Evolutionary conservation across 2,113 vertebrate genomes (phyloP).

Genomic region (Proteles cristata): DNA sequence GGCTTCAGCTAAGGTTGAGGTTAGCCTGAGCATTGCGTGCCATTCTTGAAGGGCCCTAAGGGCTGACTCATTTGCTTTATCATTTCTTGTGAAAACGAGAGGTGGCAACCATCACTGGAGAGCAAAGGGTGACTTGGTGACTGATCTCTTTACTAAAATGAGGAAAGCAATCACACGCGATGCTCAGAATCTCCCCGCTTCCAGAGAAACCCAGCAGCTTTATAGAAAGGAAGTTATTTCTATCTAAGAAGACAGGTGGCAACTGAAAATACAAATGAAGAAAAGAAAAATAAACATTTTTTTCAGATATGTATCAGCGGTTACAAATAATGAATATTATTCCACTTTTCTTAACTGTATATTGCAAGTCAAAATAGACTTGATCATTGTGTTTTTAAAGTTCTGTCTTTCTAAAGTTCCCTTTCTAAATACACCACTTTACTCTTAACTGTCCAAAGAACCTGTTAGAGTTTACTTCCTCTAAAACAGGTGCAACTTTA

Average conservation of each 20-base stretch:
- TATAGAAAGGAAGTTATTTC: slow-evolving; percentile 31
- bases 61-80: slow-evolving; percentile 75
- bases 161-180: slow-evolving; percentile 77
- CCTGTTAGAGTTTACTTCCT: neutral
- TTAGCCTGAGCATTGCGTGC: slow-evolving; percentile 75
- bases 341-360: neutral
- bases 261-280: slow-evolving; percentile 58
- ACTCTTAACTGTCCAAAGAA: slow-evolving; percentile 25
- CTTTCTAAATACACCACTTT: slow-evolving; percentile 33
- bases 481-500: slow-evolving; percentile 43
- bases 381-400: neutral
- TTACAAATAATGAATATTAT: neutral
- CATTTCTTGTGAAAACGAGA: slow-evolving; percentile 76
- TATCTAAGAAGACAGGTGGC: slow-evolving; percentile 4
- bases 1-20: slow-evolving; percentile 3
- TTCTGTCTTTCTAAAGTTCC: slow-evolving; percentile 42
- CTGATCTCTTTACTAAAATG: slow-evolving; percentile 76
- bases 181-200: slow-evolving; percentile 24
- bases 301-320: neutral
- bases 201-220: neutral
- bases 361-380: slow-evolving; percentile 7
- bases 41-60: slow-evolving; percentile 31
- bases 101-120: slow-evolving; percentile 56
- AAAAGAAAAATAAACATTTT: slow-evolving; percentile 50
- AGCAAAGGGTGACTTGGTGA: slow-evolving; percentile 67